A percentile compares a stretch with the other conserved stretches of the same genome.
Evolutionary conservation across 2,113 vertebrate genomes (phyloP).

Genomic region (Chaenocephalus aceratus): DNA sequence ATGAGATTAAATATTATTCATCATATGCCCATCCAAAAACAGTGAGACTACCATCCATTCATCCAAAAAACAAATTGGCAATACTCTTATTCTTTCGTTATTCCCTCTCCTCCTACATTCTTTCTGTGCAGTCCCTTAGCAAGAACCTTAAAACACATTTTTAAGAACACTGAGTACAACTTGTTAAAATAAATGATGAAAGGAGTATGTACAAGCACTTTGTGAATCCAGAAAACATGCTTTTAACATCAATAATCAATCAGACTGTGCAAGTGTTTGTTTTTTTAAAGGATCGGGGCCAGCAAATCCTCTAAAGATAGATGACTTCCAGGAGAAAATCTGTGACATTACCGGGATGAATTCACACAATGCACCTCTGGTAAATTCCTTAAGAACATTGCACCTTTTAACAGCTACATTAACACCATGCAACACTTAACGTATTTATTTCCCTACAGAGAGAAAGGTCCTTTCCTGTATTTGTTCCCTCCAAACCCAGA

Average conservation of each 20-base stretch:
- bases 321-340: constrained; percentile 82
- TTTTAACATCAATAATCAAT: constrained; percentile 13
- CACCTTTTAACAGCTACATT: background rate
- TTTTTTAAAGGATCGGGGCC: constrained; percentile 78
- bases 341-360: constrained; percentile 66
- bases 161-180: background rate
- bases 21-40: background rate
- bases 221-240: background rate
- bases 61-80: background rate
- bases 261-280: background rate
- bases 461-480: constrained; percentile 68
- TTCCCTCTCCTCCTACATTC: background rate
- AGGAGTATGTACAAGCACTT: background rate
- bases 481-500: constrained; percentile 73
- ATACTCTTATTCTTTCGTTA: background rate
- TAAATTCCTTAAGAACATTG: constrained; percentile 46
- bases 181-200: background rate
- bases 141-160: background rate
- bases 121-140: background rate
- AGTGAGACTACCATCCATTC: background rate
- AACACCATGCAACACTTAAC: background rate
- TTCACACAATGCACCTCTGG: constrained; percentile 74
- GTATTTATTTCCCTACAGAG: constrained; percentile 52
- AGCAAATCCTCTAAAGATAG: constrained; percentile 80
- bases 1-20: background rate